Evolutionary conservation across 2,113 vertebrate species (phyloP), one percentile per base, ranked within the genome.

Genomic region (Lepidothrix coronata): DNA sequence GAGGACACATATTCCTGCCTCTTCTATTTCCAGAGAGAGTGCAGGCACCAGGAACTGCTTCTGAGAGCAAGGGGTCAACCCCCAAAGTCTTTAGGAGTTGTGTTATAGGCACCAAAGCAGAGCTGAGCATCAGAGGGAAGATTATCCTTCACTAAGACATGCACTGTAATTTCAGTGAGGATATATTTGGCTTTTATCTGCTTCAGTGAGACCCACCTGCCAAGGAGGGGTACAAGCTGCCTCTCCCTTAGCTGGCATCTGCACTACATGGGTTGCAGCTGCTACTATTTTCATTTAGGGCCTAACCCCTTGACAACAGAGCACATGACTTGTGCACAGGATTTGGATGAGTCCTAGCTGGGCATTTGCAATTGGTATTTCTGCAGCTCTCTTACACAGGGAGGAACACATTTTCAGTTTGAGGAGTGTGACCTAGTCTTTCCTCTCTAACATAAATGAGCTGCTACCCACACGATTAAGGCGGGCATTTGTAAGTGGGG

Each of bases 271-370:
- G 37, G 57, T 63, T 94, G 58, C 83, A 91, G 85, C 83, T 91
- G 80, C 85, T 95, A 18, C 77, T 85, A 62, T 92, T 89, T 92
- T 93, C 37, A 49, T 66, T 89, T 87, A 85, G 66, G 54, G 27
- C 49, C 89, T 89, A 82, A 89, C 57, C 37, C 70, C 52, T 78
- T 49, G 57, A 44, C 0, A 9, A 65, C 44, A 93, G 88, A 88
- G 89, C 66, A 66, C 12, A 2, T 46, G 66, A 87, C 52, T 81
- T 68, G 37, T 61, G 33, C 20, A 25, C 8, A 75, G 54, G 73
- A 74, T 52, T 74, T 78, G 77, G 55, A 90, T 57, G 66, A 71
- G 41, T 46, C 57, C 75, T 95, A 80, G 74, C 59, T 91, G 72
- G 31, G n/a, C 71, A 74, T 85, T 68, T 93, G 44, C 65, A 59